Conservation (phyloP, 1,140 invertebrate genomes). For the Bactericera cockerelli region DNA sequence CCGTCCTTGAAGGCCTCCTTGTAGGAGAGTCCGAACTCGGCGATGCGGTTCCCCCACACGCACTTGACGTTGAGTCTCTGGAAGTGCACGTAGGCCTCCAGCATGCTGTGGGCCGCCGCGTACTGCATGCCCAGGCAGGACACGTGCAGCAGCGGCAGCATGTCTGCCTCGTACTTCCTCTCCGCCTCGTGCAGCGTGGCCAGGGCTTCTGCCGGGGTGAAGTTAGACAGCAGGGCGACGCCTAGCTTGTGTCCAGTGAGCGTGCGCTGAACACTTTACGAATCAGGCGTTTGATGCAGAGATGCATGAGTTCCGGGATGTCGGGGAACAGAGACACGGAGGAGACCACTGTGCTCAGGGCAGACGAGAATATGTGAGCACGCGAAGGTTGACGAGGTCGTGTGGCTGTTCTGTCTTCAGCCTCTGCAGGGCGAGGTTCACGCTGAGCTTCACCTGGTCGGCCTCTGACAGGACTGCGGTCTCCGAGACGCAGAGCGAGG, state of each 20-base stretch:
- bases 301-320: background rate
- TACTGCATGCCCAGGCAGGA: background rate
- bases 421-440: background rate
- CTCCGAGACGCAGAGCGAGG: background rate
- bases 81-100: conserved; percentile 12
- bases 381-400: background rate
- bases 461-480: background rate
- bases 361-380: background rate
- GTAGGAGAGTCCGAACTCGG: conserved; percentile 18
- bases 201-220: conserved; percentile 10
- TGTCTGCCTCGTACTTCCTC: conserved; percentile 10
- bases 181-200: conserved; percentile 13
- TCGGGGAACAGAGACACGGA: background rate
- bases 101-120: background rate
- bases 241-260: conserved; percentile 14
- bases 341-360: background rate
- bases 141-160: background rate
- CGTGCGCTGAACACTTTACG: background rate
- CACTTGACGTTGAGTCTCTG: conserved; percentile 12
- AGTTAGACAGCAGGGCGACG: conserved; percentile 13
- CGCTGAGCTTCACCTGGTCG: background rate
- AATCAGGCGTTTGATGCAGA: background rate
- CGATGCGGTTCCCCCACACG: conserved; percentile 19
- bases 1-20: conserved; percentile 23
- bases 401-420: background rate